These are phyloP conservation scores for Sarcophaga carnaria DNA, from an alignment of 2,888 invertebrate genomes.

Conservation along the genomic window DNA sequence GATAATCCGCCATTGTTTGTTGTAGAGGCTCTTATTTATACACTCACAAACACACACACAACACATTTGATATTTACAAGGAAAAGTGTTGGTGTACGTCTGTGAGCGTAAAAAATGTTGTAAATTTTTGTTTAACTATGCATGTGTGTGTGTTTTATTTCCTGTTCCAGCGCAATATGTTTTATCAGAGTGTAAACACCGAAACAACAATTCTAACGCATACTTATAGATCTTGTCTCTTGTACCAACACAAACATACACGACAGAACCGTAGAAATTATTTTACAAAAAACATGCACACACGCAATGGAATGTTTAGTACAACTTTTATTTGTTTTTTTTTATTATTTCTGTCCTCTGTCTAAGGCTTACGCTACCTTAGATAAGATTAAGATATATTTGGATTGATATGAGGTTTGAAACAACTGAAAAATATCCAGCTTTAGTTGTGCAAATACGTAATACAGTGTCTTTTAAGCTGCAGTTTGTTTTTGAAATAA, in stretches of 20 bases:
- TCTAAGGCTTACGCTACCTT: no score
- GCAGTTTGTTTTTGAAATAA: no score
- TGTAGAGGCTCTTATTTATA: background rate
- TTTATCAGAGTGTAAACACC: constrained; percentile 42
- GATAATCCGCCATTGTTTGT: constrained; percentile 55
- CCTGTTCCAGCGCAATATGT: constrained; percentile 50
- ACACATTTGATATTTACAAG: background rate
- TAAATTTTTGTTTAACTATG: constrained; percentile 35
- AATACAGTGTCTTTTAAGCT: no score
- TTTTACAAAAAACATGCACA: constrained; percentile 26
- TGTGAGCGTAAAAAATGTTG: constrained; percentile 26
- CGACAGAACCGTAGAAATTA: constrained; percentile 42
- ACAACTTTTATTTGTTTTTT: constrained; percentile 45
- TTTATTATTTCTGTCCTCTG: background rate
- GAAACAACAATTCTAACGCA: constrained; percentile 34
- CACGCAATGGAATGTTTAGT: constrained; percentile 60
- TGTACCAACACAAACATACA: background rate
- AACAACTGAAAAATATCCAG: no score
- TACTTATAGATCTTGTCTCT: background rate
- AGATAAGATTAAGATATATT: no score
- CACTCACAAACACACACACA: background rate
- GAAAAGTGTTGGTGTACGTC: no score
- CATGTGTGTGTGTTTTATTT: constrained; percentile 10
- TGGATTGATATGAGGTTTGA: no score
- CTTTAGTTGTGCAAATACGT: no score